Base-by-base conservation (phyloP, 2,888 invertebrate genomes). In the Podabrus alpinus region DNA sequence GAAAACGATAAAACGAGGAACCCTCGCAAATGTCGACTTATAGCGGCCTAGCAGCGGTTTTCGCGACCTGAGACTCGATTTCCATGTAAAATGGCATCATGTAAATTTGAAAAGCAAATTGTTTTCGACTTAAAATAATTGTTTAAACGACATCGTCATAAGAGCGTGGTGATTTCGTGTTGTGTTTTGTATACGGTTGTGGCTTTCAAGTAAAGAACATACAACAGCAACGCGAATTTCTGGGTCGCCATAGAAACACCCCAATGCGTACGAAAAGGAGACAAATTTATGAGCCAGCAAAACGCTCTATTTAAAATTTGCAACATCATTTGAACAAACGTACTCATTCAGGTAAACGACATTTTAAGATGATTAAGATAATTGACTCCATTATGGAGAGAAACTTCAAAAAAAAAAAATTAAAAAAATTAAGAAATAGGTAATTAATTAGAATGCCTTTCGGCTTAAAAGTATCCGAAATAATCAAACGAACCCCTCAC, bases 241-340 rank as follows among this genome's bases (percentile, higher is more conserved):
- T 69, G 71, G 71, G 79, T 84, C 82, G 82, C 82, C 83, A 84
- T 84, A 84, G 84, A 84, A 84, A 84, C 84, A 80, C 84, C 84
- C 84, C 81, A 78, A 77, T 72, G 79, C 80, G 81, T 79, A 80
- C 75, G 79, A 77, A 81, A 80, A 80, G 75, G 79, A 83, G 81
- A 80, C 80, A 81, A 83, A 83, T 83, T 83, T 82, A 83, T 83
- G 80, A 80, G 79, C 81, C 79, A 74, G 81, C 81, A 82, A 83
- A 83, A 82, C 82, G 83, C 82, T 83, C 81, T 81, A 81, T 83
- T 84, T 83, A 81, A 83, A 83, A 83, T 83, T 83, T 84, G 82
- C 82, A 81, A 82, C 83, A 81, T 83, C 83, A 83, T 83, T 83
- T 80, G 80, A 77, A 80, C 72, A 78, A 77, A 68, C 68, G 75